Percentiles rank a stretch among this genome's conserved stretches.
These are phyloP conservation scores for Lithophane semibrunnea DNA, from an alignment of 2,888 invertebrate species.

Conservation along the genomic window DNA sequence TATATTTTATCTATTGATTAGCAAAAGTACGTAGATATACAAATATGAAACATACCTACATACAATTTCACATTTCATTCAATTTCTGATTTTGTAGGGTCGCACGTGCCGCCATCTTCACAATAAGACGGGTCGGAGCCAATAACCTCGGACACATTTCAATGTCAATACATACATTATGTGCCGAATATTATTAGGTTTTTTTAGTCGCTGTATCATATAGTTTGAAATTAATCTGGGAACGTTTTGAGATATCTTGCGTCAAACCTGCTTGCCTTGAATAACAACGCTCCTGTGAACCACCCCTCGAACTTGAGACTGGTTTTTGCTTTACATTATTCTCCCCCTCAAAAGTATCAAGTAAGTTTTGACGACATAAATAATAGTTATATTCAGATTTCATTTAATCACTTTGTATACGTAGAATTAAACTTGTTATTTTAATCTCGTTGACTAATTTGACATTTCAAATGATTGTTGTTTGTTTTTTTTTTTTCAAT, in stretches of 20 bases:
- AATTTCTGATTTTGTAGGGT: slow-evolving; percentile 25
- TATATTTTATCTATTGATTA: slow-evolving; percentile 39
- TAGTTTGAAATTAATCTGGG: background rate
- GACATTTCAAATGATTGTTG: no score
- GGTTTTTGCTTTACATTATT: slow-evolving; percentile 1
- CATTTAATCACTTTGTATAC: slow-evolving; percentile 4
- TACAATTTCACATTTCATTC: slow-evolving; percentile 30
- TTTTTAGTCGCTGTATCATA: slow-evolving; percentile 2
- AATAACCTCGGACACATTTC: slow-evolving; percentile 44
- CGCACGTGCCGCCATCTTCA: slow-evolving; percentile 30
- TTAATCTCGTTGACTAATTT: no score
- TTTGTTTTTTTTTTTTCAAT: no score
- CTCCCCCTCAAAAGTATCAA: slow-evolving; percentile 11
- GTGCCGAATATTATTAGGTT: slow-evolving; percentile 14
- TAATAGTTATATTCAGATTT: slow-evolving; percentile 8
- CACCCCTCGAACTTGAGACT: slow-evolving; percentile 1
- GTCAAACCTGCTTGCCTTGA: background rate
- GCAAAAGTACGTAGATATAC: background rate
- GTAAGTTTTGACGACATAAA: background rate
- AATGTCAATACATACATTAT: slow-evolving; percentile 37
- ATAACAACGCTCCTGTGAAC: background rate
- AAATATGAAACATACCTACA: slow-evolving; percentile 9
- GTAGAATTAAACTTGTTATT: background rate
- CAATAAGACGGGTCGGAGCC: slow-evolving; percentile 35
- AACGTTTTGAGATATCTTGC: background rate